These are phyloP conservation scores for Euthynnus affinis DNA, from an alignment of 2,797 vertebrate species.

Conservation along the genomic window DNA sequence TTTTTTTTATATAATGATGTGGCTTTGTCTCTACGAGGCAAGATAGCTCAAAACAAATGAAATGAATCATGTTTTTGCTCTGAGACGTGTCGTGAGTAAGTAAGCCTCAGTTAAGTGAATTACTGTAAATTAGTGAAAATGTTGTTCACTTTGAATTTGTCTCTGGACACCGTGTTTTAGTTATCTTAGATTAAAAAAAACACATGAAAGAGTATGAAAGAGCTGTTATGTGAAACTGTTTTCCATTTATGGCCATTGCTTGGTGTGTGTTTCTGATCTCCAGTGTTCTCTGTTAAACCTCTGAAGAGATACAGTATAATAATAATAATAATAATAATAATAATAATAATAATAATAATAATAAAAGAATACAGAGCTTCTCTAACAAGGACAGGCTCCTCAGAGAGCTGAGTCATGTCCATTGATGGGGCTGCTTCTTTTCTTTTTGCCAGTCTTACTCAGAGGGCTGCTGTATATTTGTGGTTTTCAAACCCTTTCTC, in stretches of 20 bases:
- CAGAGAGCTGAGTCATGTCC: slow-evolving; percentile 52
- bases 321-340: neutral
- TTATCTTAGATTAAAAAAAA: neutral
- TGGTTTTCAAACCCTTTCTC: slow-evolving; percentile 33
- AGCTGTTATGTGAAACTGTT: slow-evolving; percentile 7
- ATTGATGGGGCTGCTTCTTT: slow-evolving; percentile 48
- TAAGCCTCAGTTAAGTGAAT: neutral
- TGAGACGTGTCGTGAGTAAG: neutral
- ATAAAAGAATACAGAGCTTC: slow-evolving; percentile 2
- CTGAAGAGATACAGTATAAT: slow-evolving; percentile 9
- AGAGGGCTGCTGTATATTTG: slow-evolving; percentile 24
- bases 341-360: no score
- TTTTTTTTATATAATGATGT: neutral
- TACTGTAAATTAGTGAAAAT: neutral
- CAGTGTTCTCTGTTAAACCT: slow-evolving; percentile 23
- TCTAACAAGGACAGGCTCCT: slow-evolving; percentile 44
- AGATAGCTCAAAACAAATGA: neutral
- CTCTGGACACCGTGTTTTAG: neutral
- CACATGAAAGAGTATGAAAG: slow-evolving; percentile 14
- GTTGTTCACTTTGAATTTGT: neutral
- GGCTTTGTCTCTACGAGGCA: neutral
- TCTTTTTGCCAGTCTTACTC: slow-evolving; percentile 22
- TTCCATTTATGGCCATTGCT: slow-evolving; percentile 7
- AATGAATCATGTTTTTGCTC: slow-evolving; percentile 8
- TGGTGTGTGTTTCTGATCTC: slow-evolving; percentile 40